phyloP scores from a whole-genome alignment of 1,140 invertebrate species.

The Drosophila arawakana region DNA sequence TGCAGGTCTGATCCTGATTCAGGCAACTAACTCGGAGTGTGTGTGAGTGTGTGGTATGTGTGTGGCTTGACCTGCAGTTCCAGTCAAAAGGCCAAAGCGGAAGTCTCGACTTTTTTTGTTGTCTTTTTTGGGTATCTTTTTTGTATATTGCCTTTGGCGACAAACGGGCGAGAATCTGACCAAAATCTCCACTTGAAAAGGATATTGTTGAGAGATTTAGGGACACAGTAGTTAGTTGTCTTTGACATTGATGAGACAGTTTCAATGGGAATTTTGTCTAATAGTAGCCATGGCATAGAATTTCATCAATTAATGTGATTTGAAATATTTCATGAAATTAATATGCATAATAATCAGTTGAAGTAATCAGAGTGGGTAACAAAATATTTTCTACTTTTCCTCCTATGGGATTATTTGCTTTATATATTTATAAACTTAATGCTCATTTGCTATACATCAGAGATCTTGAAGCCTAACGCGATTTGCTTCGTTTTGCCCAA shows the following conservation, averaged over 20 bases:
- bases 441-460: conserved; percentile 13
- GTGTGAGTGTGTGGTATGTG: conserved; percentile 33
- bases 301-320: conserved; percentile 44
- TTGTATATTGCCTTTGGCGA: conserved; percentile 35
- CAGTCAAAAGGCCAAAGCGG: conserved; percentile 45
- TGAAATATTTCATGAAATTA: neutral
- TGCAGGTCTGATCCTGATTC: conserved; percentile 32
- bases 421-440: neutral
- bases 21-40: conserved; percentile 13
- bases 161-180: conserved; percentile 43
- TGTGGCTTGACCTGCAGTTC: conserved; percentile 59
- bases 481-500: conserved; percentile 16
- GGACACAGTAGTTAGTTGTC: conserved; percentile 29
- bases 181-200: conserved; percentile 42
- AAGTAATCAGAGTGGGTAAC: conserved; percentile 1
- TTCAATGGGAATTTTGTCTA: conserved; percentile 44
- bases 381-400: neutral
- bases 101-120: conserved; percentile 50
- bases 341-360: conserved; percentile 5
- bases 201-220: conserved; percentile 43
- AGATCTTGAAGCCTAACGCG: conserved; percentile 19
- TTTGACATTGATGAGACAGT: conserved; percentile 44
- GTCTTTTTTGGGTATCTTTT: conserved; percentile 30
- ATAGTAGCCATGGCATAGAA: conserved; percentile 29
- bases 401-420: conserved; percentile 5